Percentiles rank a stretch among this genome's conserved stretches.
Conservation (phyloP, 2,113 vertebrate genomes). For the Amazona guildingii region DNA sequence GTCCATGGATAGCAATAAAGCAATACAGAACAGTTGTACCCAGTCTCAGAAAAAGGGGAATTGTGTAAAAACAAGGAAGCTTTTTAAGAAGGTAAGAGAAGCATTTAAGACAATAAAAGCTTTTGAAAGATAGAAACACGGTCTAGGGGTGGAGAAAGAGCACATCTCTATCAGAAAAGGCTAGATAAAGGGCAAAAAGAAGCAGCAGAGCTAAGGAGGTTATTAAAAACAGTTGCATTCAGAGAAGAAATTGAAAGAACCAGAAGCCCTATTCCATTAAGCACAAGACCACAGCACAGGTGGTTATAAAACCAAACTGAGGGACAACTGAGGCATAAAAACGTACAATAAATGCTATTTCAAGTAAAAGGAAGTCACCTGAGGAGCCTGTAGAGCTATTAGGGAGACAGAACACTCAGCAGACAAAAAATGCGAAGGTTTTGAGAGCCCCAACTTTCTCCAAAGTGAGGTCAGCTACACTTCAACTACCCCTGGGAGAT, state of each 20-base stretch:
- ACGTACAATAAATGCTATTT: neutral
- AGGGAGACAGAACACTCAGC: neutral
- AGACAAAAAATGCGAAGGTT: neutral
- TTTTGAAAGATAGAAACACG: neutral
- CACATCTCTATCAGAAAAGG: neutral
- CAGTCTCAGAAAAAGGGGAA: neutral
- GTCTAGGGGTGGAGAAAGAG: neutral
- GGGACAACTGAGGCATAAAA: neutral
- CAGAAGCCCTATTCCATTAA: neutral
- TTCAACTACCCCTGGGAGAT: accelerated
- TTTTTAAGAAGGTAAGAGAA: neutral
- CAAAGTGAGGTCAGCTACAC: neutral
- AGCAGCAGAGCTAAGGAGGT: neutral
- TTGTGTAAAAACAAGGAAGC: neutral
- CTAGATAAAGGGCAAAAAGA: neutral
- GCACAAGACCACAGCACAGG: neutral
- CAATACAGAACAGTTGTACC: neutral
- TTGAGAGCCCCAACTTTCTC: neutral
- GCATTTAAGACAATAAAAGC: neutral
- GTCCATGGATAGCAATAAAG: neutral
- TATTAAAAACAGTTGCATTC: neutral
- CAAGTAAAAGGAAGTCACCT: accelerated
- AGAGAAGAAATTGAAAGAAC: neutral
- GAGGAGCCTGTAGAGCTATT: neutral
- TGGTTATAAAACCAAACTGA: neutral